Percentiles rank a stretch among this genome's conserved stretches.
Conservation (phyloP, 1,140 invertebrate genomes). For the Bradynema listronoti region DNA sequence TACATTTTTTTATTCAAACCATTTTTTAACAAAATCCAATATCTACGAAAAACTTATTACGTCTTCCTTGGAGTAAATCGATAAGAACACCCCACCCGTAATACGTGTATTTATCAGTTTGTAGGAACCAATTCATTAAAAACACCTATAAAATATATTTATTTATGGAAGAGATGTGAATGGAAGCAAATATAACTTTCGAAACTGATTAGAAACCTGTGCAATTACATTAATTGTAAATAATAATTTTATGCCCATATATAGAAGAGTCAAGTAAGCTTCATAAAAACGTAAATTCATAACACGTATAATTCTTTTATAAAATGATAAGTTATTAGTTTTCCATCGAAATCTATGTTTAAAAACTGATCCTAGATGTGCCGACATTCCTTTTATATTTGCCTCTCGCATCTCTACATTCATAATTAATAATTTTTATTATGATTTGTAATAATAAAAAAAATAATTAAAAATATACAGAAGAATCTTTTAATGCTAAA, state of each 20-base stretch:
- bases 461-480: too few relatives aligned
- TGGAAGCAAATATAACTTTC: background rate
- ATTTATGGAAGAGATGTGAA: background rate
- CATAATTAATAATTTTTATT: background rate
- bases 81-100: constrained; percentile 38
- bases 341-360: constrained; percentile 9
- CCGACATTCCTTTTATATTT: constrained; percentile 26
- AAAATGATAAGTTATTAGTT: constrained; percentile 32
- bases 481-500: too few relatives aligned
- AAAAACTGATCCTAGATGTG: constrained; percentile 40
- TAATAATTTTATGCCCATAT: constrained; percentile 48
- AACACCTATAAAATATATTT: constrained; percentile 54
- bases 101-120: constrained; percentile 59
- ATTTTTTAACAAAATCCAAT: constrained; percentile 2
- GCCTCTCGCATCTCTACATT: constrained; percentile 14
- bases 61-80: constrained; percentile 48
- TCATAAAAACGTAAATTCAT: constrained; percentile 55
- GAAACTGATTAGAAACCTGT: constrained; percentile 31
- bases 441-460: too few relatives aligned
- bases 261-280: constrained; percentile 50
- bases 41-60: constrained; percentile 20
- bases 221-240: constrained; percentile 49
- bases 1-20: background rate
- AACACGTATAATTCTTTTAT: constrained; percentile 33
- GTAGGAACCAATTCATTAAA: constrained; percentile 62